Percentiles rank a stretch among this genome's conserved stretches.
These are phyloP conservation scores for Hofmannophila pseudospretella DNA, from an alignment of 2,888 invertebrate species.

Conservation along the genomic window DNA sequence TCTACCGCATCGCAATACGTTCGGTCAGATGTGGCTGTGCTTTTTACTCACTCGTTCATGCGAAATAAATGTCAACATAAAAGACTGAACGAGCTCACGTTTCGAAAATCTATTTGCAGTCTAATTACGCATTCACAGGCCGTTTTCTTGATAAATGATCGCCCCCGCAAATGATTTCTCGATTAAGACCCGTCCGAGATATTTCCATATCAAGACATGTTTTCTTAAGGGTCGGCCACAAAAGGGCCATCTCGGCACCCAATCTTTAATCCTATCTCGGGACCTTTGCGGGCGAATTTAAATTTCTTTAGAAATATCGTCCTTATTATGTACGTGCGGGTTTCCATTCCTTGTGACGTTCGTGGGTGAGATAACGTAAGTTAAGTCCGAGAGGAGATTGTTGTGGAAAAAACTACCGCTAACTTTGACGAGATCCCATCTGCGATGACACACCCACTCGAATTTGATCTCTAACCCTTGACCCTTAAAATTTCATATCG, in stretches of 20 bases:
- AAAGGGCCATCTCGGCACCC: slow-evolving; percentile 75
- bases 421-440: slow-evolving; percentile 71
- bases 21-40: slow-evolving; percentile 51
- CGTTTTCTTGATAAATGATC: slow-evolving; percentile 66
- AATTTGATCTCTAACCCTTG: slow-evolving; percentile 50
- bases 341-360: slow-evolving; percentile 74
- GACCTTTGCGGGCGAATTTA: slow-evolving; percentile 78
- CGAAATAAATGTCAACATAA: slow-evolving; percentile 60
- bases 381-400: slow-evolving; percentile 77
- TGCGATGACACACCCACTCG: slow-evolving; percentile 28
- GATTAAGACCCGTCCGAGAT: slow-evolving; percentile 67
- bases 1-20: slow-evolving; percentile 57
- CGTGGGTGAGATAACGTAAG: slow-evolving; percentile 76
- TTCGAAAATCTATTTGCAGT: slow-evolving; percentile 39
- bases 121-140: slow-evolving; percentile 66
- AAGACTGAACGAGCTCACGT: slow-evolving; percentile 27
- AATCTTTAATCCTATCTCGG: slow-evolving; percentile 78
- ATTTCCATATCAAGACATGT: slow-evolving; percentile 79
- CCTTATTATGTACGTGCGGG: slow-evolving; percentile 77
- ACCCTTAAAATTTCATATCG: slow-evolving; percentile 41
- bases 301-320: slow-evolving; percentile 79
- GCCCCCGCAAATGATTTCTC: slow-evolving; percentile 71
- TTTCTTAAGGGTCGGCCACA: slow-evolving; percentile 77
- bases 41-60: slow-evolving; percentile 57
- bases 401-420: slow-evolving; percentile 76